Evolutionary conservation across 2,888 invertebrate species (phyloP), one percentile per base, ranked within the genome.

Genomic region (Pilophorus perplexus): DNA sequence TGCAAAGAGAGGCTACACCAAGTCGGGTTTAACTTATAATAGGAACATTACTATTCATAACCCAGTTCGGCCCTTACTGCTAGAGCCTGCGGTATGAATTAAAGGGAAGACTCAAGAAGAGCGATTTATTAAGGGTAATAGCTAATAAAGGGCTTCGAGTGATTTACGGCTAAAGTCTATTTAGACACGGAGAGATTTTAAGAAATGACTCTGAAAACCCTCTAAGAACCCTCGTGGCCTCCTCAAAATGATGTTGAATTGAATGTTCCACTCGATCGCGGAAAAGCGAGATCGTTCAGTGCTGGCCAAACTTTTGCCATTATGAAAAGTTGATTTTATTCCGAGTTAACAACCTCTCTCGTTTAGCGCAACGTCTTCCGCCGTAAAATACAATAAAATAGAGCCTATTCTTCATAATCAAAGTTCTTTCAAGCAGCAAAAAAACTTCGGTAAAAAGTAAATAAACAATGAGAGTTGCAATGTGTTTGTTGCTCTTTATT

Each of bases 291-390:
- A 38, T 59, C 59, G 42, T 25, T 42, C 40, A 42, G 59, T 33
- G 16, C 10, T 18, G n/a, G 23, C 44, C 8, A 59, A 59, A 59
- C 42, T 59, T 59, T 59, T 16, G 25, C 59, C 40, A 59, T 59
- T 59, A 59, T 59, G 27, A 59, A 42, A 59, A 59, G 59, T 40
- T 59, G 42, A 59, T 59, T 59, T 59, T 59, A 59, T 59, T 59
- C 42, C 25, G 12, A 59, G 42, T n/a, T 59, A 59, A 59, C 59
- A 42, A 59, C 27, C 10, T 23, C 42, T 40, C 16, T 2, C 16
- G 27, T 14, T 52, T 16, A 5, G 14, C 20, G 16, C 6, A 54
- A 28, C 38, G 22, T 40, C 40, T 55, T 38, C 23, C 20, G 12
- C 20, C 10, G 22, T 33, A 38, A 25, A 22, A 54, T 14, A 37